Conservation (phyloP, 2,888 invertebrate genomes). For the Strigamia transsilvanica region DNA sequence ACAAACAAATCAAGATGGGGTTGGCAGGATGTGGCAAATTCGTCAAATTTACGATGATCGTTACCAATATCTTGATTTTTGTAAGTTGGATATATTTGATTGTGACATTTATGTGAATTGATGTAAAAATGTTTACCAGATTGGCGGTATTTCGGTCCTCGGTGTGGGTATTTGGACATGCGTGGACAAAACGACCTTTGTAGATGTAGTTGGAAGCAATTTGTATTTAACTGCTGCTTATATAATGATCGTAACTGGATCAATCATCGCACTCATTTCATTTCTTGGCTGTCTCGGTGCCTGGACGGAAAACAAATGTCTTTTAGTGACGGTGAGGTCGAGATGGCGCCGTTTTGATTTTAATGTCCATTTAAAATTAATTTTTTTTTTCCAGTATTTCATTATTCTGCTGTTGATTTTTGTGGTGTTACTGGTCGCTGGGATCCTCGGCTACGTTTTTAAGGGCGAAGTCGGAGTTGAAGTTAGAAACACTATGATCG, state of each 20-base stretch:
- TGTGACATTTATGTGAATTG: constrained; percentile 58
- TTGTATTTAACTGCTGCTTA: constrained; percentile 86
- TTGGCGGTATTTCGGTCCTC: constrained; percentile 80
- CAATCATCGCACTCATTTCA: constrained; percentile 81
- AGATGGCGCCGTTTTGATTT: neutral
- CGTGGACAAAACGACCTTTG: constrained; percentile 82
- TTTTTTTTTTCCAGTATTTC: constrained; percentile 77
- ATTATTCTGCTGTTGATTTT: constrained; percentile 87
- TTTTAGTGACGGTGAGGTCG: constrained; percentile 86
- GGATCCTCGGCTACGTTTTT: constrained; percentile 89
- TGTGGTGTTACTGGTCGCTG: constrained; percentile 88
- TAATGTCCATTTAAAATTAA: neutral
- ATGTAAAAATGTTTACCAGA: constrained; percentile 66
- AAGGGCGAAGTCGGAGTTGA: constrained; percentile 74
- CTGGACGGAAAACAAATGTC: constrained; percentile 91
- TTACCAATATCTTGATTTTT: constrained; percentile 83
- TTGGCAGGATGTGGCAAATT: constrained; percentile 90
- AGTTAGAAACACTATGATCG: constrained; percentile 76
- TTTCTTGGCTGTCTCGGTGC: constrained; percentile 93
- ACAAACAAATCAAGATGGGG: constrained; percentile 63
- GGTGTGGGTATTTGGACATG: constrained; percentile 85
- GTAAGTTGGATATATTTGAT: constrained; percentile 71
- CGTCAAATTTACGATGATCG: constrained; percentile 85
- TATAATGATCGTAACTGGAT: constrained; percentile 83
- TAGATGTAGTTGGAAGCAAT: constrained; percentile 84